Conservation (phyloP, 92 coral and sea anemone genomes). For the Palythoa heliodiscus region DNA sequence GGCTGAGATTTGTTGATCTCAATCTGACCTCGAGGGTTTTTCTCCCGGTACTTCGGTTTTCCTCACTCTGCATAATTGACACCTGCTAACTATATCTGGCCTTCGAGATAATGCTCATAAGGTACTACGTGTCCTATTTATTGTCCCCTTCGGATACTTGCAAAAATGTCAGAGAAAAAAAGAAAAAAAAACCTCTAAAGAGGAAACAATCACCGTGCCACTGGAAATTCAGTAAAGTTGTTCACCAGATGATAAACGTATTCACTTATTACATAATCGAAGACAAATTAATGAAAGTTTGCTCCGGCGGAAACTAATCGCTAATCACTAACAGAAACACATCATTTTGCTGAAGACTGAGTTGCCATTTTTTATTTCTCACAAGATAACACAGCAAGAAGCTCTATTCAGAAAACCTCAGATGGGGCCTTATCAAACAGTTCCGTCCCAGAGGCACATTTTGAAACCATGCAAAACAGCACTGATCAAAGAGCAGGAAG, state of each 20-base stretch:
- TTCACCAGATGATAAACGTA: not conserved
- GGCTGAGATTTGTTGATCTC: too few species aligned
- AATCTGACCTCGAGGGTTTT: too few species aligned
- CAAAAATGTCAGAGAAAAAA: too few species aligned
- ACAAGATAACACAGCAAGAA: slow-evolving; percentile 36
- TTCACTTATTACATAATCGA: not conserved
- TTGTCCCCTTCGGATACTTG: too few species aligned
- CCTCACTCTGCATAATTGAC: too few species aligned
- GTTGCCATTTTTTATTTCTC: slow-evolving; percentile 4
- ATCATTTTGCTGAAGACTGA: not conserved
- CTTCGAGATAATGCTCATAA: too few species aligned
- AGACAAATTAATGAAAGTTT: slow-evolving; percentile 23
- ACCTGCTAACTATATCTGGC: too few species aligned
- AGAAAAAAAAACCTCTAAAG: too few species aligned
- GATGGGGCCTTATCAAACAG: not conserved
- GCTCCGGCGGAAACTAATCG: slow-evolving; percentile 14
- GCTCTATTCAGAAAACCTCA: slow-evolving; percentile 16
- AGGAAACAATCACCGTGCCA: too few species aligned
- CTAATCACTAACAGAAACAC: slow-evolving; percentile 10
- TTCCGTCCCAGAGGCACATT: not conserved
- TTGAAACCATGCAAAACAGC: not conserved
- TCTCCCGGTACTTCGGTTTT: too few species aligned
- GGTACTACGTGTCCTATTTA: too few species aligned
- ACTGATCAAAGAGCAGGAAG: slow-evolving; percentile 9
- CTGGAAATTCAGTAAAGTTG: too few species aligned